phyloP scores from a whole-genome alignment of 35 echinoderm and acorn worm genomes.

The Heliocidaris erythrogramma region DNA sequence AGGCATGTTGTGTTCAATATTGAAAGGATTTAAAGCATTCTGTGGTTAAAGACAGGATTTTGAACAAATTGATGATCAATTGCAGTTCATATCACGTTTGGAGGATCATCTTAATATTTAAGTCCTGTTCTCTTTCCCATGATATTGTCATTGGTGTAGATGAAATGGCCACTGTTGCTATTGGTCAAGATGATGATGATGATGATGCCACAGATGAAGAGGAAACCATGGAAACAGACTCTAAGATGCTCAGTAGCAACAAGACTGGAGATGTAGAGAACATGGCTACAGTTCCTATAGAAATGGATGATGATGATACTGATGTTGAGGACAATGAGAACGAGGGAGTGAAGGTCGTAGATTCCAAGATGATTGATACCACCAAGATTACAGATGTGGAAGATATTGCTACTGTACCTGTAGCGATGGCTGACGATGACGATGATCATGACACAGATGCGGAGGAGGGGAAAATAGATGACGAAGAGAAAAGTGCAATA shows the following conservation, averaged over 20 bases:
- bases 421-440: not conserved
- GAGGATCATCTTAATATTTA: not conserved
- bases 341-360: not conserved
- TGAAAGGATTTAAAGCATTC: too few relatives aligned
- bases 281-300: constrained; percentile 17
- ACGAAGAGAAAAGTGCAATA: constrained; percentile 12
- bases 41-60: too few relatives aligned
- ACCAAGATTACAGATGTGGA: not conserved
- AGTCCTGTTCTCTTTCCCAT: not conserved
- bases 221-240: too few relatives aligned
- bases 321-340: not conserved
- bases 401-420: constrained; percentile 1
- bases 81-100: too few relatives aligned
- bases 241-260: too few relatives aligned
- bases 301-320: constrained; percentile 22
- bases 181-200: not conserved
- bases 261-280: not conserved
- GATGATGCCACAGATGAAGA: not conserved
- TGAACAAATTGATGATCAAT: too few relatives aligned
- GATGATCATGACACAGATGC: constrained; percentile 8
- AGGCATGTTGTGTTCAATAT: too few relatives aligned
- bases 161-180: not conserved
- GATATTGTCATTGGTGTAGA: not conserved
- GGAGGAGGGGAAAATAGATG: not conserved
- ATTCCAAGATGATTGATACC: not conserved